Base-by-base conservation (phyloP, 2,113 vertebrate species). In the Takifugu flavidus region DNA sequence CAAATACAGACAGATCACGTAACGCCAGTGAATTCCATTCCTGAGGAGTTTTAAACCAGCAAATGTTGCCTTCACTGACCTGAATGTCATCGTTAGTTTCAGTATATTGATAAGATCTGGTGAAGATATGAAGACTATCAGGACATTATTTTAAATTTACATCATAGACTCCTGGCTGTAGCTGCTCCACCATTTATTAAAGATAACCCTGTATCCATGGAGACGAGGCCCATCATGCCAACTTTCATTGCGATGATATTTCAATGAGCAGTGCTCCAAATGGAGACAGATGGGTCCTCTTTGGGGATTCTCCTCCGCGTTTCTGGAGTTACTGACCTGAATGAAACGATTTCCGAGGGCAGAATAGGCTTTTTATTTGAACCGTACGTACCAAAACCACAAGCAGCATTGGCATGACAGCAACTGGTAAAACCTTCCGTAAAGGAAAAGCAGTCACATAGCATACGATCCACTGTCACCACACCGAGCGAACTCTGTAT, bases 351-450 rank as follows among this genome's bases (percentile, higher is more conserved):
- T 72, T 82, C 47, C 68, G 70, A 68, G 76, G 76, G 59, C 73
- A 86, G 82, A 83, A 65, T 75, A 79, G 67, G 67, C 65, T 78
- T 87, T 87, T 88, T 86, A 87, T 88, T 79, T 82, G 63, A 74
- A 83, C 80, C 73, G 62, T 82, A 81, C 75, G 61, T 86, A 86
- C 79, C 74, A 86, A 87, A 88, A 86, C 80, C 80, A 85, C 80
- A 87, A 91, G 82, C 80, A 87, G 85, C 80, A 72, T 65, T 79
- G 66, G 82, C 81, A 80, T 82, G 79, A 85, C 80, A 89, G 81
- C 67, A 69, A 85, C 43, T 75, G 67, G 62, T 69, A 76, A 73
- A 77, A 78, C 72, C 15, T 47, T 64, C 67, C 56, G 34, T 52
- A 7, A 10, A 53, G 75, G 59, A 68, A 70, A 47, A 82, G 79